phyloP scores from a whole-genome alignment of 2,797 vertebrate genomes.

The Intellagama lesueurii region DNA sequence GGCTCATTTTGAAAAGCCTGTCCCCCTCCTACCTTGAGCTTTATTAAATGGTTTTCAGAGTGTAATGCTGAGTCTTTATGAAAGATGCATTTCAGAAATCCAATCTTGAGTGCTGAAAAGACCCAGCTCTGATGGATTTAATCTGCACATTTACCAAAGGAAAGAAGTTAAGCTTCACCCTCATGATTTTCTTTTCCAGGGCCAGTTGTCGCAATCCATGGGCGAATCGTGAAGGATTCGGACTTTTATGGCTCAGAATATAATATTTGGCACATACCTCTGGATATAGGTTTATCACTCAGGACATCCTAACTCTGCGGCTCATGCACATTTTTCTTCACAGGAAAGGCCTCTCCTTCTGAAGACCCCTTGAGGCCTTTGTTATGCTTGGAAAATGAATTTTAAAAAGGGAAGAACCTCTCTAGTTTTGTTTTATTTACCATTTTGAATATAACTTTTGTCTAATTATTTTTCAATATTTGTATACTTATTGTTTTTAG shows the following conservation, averaged over 20 bases:
- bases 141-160: constrained; percentile 4
- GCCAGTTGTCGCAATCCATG: neutral
- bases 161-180: constrained; percentile 15
- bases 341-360: neutral
- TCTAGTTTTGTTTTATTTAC: neutral
- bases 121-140: neutral
- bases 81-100: constrained; percentile 1
- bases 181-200: neutral
- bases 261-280: constrained; percentile 26
- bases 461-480: too few relatives aligned
- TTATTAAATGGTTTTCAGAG: constrained; percentile 13
- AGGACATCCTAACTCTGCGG: neutral
- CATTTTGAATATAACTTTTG: too few relatives aligned
- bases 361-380: neutral
- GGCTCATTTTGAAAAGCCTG: neutral
- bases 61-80: constrained; percentile 19
- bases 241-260: constrained; percentile 19
- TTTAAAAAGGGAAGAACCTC: neutral
- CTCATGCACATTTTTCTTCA: neutral
- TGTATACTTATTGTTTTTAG: too few relatives aligned
- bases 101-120: constrained; percentile 35
- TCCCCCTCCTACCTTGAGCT: neutral
- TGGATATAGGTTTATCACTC: constrained; percentile 26
- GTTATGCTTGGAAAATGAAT: neutral
- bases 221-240: constrained; percentile 27